phyloP scores from a whole-genome alignment of 1,140 invertebrate species.

The Vanessa atalanta region DNA sequence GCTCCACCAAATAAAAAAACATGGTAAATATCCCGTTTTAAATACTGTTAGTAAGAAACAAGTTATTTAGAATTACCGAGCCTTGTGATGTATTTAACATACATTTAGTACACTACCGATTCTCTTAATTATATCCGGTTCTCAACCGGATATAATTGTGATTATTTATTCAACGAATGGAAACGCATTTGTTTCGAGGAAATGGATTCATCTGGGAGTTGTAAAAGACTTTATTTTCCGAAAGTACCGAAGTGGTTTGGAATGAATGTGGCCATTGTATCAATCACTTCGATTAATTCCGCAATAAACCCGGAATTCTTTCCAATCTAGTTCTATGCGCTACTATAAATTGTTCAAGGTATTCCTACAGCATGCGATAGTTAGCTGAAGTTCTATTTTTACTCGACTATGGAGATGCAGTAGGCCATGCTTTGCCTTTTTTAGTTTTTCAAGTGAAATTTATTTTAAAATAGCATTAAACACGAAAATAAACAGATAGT shows the following conservation, averaged over 20 bases:
- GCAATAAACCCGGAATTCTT: slow-evolving; percentile 10
- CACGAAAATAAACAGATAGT: no score
- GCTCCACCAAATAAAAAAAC: no score
- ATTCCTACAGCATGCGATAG: not conserved
- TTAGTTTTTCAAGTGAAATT: no score
- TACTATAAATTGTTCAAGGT: not conserved
- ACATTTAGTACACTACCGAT: not conserved
- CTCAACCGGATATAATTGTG: no score
- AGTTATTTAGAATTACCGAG: not conserved
- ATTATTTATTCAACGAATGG: slow-evolving; percentile 14
- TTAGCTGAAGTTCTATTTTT: not conserved
- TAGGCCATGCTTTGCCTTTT: no score
- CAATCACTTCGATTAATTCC: slow-evolving; percentile 19
- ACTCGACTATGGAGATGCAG: not conserved
- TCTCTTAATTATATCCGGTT: not conserved
- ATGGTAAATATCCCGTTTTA: no score
- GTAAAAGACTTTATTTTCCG: not conserved
- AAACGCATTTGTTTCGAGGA: slow-evolving; percentile 3
- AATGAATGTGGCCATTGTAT: slow-evolving; percentile 13
- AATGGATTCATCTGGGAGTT: not conserved
- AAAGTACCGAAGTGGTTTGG: slow-evolving; percentile 13
- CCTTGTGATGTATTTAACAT: not conserved
- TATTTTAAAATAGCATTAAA: no score
- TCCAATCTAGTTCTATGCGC: slow-evolving; percentile 14
- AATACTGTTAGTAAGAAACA: no score